A percentile compares a stretch with the other conserved stretches of the same genome.
Conservation (phyloP, 2,888 invertebrate species). For the Calliphora vomitoria region DNA sequence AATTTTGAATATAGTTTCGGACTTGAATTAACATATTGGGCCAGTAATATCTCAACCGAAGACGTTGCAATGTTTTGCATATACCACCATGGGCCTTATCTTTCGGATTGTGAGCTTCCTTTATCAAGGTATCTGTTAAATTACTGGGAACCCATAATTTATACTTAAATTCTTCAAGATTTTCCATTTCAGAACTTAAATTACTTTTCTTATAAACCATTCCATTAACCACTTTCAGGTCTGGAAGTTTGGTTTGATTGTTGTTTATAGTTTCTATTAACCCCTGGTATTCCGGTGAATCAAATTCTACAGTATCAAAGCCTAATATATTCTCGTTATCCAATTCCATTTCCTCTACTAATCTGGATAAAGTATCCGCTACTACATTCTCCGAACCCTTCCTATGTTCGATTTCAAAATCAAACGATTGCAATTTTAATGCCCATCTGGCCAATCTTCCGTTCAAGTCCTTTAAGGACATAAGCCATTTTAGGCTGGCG, state of each 20-base stretch:
- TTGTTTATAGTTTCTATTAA: constrained; percentile 17
- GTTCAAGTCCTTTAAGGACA: too few relatives aligned
- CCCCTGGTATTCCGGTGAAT: constrained; percentile 8
- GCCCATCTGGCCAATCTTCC: neutral
- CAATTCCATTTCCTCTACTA: neutral
- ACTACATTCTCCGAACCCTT: neutral
- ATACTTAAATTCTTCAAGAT: constrained; percentile 17
- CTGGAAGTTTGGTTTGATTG: constrained; percentile 38
- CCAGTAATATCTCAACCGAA: constrained; percentile 36
- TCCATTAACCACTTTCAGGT: constrained; percentile 3
- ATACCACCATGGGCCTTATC: constrained; percentile 29
- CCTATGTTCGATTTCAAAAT: too few relatives aligned
- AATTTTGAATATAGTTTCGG: neutral
- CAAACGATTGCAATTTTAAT: too few relatives aligned
- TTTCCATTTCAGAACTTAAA: neutral
- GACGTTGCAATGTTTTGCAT: constrained; percentile 24
- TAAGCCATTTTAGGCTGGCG: too few relatives aligned
- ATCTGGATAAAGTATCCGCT: constrained; percentile 9
- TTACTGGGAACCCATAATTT: constrained; percentile 53
- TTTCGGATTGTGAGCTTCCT: constrained; percentile 26
- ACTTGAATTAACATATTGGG: constrained; percentile 34
- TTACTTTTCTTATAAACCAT: constrained; percentile 25
- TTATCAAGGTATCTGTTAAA: neutral
- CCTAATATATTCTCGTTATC: constrained; percentile 6
- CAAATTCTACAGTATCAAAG: constrained; percentile 39